Base-by-base conservation (phyloP, 2,797 vertebrate genomes). In the Adrianichthys oophorus region DNA sequence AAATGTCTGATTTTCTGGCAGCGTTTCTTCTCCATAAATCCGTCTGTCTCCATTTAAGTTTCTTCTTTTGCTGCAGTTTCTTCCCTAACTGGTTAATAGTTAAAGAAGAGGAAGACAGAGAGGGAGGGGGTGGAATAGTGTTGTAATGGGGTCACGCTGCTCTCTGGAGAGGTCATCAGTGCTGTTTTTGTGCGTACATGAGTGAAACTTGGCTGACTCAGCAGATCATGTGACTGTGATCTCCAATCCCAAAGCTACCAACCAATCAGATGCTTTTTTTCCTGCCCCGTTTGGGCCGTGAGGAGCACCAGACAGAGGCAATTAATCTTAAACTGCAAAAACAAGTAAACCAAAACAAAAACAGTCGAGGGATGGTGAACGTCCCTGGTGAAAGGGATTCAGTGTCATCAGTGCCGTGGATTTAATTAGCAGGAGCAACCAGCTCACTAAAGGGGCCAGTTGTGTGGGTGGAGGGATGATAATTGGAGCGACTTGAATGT, bases 101-200 rank as follows among this genome's bases (percentile, higher is more conserved):
- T 63, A 7, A 62, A 6, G 40, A 45, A 15, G 48, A 10, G 29
- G 7, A 10, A 32, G 29, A 8, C 29, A 32, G 29, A 2, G 29
- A 14, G 14, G 47, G 48, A 2, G 13, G 18, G 51, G 51, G 2
- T 18, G 40, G 3, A 15, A 1, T 12, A 14, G 19, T 52, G 52
- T 15, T 50, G 58, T 59, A 78, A 80, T 62, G 62, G 72, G 77
- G 77, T 83, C 75, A 64, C 41, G 41, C 21, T 18, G 1, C 48
- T 80, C 83, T 76, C 81, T 60, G 15, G 79, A 73, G 79, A 57
- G 53, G 74, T 80, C 76, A 84, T 76, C 80, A 80, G 48, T 15
- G 26, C 24, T 19, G 1, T 21, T 6, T 57, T 29, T 40, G 40
- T 55, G 54, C 18, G 59, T 26, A 37, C 8, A 40, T 42, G 24